These are phyloP conservation scores for Trisateles emortualis DNA, from an alignment of 2,888 invertebrate species.

Conservation along the genomic window DNA sequence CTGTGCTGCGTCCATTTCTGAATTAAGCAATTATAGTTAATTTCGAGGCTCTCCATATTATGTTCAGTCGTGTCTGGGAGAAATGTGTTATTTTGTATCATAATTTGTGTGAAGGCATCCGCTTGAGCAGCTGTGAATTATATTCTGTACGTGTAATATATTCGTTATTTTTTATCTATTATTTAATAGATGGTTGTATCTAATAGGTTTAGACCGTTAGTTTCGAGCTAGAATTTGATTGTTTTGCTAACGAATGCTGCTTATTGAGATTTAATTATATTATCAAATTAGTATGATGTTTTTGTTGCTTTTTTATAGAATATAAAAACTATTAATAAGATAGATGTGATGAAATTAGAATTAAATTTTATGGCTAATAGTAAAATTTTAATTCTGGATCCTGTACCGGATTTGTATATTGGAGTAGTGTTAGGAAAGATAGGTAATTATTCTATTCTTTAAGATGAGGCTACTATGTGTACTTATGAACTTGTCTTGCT, in stretches of 20 bases:
- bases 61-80: conserved; percentile 77
- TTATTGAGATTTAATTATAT: conserved; percentile 41
- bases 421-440: no score
- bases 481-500: no score
- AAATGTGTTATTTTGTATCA: conserved; percentile 85
- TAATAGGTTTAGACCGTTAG: conserved; percentile 34
- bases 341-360: background rate
- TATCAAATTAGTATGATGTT: conserved; percentile 3
- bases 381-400: background rate
- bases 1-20: conserved; percentile 58
- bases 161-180: conserved; percentile 63
- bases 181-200: conserved; percentile 61
- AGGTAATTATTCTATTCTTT: no score
- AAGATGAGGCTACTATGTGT: no score
- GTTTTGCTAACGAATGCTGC: conserved; percentile 40
- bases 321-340: background rate
- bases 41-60: conserved; percentile 82
- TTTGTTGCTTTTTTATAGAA: background rate
- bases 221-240: conserved; percentile 26
- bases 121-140: conserved; percentile 85
- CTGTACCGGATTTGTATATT: no score
- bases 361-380: background rate
- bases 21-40: conserved; percentile 87
- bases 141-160: conserved; percentile 60
- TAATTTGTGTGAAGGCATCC: conserved; percentile 86